These are phyloP conservation scores for Petrocephalus sullivani DNA, from an alignment of 2,797 vertebrate genomes.

Conservation along the genomic window DNA sequence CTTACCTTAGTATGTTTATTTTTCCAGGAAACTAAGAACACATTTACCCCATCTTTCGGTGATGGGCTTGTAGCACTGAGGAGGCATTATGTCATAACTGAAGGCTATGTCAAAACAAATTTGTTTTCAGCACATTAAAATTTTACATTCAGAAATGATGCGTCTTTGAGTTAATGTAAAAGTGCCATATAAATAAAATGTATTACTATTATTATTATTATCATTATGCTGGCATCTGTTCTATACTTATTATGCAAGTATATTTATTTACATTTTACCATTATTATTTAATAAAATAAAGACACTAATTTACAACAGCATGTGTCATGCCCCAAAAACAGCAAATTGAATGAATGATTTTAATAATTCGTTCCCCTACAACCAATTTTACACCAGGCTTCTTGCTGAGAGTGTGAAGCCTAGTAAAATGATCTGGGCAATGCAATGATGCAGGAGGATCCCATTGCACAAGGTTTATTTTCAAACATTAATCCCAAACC, in stretches of 20 bases:
- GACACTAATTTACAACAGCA: neutral
- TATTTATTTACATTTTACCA: neutral
- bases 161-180: too few relatives aligned
- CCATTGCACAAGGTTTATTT: neutral
- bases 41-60: neutral
- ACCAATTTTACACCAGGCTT: constrained; percentile 1
- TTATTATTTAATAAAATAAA: neutral
- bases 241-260: neutral
- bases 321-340: neutral
- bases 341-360: neutral
- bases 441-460: neutral
- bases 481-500: constrained; percentile 1
- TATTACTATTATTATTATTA: too few relatives aligned
- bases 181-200: too few relatives aligned
- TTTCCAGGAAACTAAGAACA: neutral
- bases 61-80: neutral
- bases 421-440: neutral
- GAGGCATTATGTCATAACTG: neutral
- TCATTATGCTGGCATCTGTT: neutral
- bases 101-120: neutral
- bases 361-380: neutral
- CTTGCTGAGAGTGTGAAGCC: neutral
- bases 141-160: neutral
- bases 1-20: neutral
- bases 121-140: neutral